These are phyloP conservation scores for Triops longicaudatus DNA, from an alignment of 1,140 invertebrate genomes.

Conservation along the genomic window DNA sequence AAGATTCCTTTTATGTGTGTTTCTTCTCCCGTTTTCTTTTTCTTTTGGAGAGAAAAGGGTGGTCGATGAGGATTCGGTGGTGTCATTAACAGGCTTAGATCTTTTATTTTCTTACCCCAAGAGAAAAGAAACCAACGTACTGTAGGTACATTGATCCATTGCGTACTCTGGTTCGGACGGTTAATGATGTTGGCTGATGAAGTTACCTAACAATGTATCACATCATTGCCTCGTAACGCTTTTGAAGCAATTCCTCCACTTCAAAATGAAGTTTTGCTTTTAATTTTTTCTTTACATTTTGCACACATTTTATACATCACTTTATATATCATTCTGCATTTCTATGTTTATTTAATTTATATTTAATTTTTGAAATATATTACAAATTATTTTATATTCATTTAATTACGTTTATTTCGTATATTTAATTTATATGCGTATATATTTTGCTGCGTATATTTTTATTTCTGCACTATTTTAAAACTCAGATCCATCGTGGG, in stretches of 20 bases:
- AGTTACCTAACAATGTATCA: background rate
- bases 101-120: background rate
- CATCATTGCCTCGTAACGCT: background rate
- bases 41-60: background rate
- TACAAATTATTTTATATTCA: too few species aligned
- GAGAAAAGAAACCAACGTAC: background rate
- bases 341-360: too few species aligned
- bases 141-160: background rate
- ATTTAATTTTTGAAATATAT: too few species aligned
- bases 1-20: conserved; percentile 8
- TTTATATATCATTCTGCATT: too few species aligned
- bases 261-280: too few species aligned
- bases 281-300: too few species aligned
- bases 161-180: background rate
- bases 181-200: background rate
- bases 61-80: background rate
- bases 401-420: too few species aligned
- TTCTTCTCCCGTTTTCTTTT: conserved; percentile 2
- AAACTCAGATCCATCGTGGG: too few species aligned
- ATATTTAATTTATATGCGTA: too few species aligned
- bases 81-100: background rate
- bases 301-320: too few species aligned
- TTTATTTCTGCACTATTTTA: too few species aligned
- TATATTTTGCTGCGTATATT: too few species aligned
- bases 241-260: background rate